Conservation (phyloP, 2,888 invertebrate species). For the Caenorhabditis angaria region DNA sequence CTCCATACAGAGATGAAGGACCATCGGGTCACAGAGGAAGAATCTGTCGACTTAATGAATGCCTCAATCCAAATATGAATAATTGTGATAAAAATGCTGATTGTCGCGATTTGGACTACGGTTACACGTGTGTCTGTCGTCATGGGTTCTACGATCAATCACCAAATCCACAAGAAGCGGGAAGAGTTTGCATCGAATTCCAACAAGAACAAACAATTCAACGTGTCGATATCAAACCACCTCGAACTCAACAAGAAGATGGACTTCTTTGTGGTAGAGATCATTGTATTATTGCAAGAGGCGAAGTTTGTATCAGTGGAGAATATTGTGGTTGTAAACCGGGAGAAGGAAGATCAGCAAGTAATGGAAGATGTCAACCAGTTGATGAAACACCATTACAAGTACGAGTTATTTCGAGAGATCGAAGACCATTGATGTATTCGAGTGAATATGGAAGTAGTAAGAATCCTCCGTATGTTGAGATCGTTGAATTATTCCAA, state of each 20-base stretch:
- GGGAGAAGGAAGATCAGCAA: conserved; percentile 63
- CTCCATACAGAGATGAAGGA: conserved; percentile 65
- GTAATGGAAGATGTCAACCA: conserved; percentile 44
- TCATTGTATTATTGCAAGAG: conserved; percentile 46
- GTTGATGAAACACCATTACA: conserved; percentile 64
- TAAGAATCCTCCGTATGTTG: conserved; percentile 62
- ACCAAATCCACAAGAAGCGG: conserved; percentile 61
- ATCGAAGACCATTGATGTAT: conserved; percentile 65
- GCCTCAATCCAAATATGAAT: conserved; percentile 57
- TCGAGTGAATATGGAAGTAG: conserved; percentile 65
- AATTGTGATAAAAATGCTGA: conserved; percentile 66
- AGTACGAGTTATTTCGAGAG: conserved; percentile 61
- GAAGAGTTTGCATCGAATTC: conserved; percentile 66
- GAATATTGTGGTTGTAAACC: conserved; percentile 68
- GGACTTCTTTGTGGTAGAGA: conserved; percentile 63
- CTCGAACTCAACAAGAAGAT: conserved; percentile 16
- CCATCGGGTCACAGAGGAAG: conserved; percentile 58
- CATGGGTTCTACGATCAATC: conserved; percentile 68
- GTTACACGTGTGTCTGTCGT: conserved; percentile 64
- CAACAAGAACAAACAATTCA: conserved; percentile 41
- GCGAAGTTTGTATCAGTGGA: conserved; percentile 70
- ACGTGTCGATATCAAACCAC: conserved; percentile 21
- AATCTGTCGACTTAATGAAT: conserved; percentile 69
- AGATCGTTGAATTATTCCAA: conserved; percentile 65
- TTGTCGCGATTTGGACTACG: conserved; percentile 66